Evolutionary conservation across 2,113 vertebrate genomes (phyloP), one percentile per base, ranked within the genome.

Genomic region (Loxodonta africana): DNA sequence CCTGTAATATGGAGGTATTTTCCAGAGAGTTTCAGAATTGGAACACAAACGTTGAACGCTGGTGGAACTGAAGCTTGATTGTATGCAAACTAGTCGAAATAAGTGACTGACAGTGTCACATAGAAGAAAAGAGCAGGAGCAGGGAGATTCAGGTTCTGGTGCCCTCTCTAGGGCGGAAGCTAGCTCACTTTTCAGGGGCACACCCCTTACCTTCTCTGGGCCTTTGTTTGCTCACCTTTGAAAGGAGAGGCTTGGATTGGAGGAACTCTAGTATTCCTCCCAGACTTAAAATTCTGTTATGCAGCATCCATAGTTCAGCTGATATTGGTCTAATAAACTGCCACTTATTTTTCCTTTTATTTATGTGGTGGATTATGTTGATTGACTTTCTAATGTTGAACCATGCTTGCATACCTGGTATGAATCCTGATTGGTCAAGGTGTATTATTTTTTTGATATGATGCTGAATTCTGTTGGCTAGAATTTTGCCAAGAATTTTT

Each of bases 11-110:
- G 26, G 3, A 84, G 30, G 18, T 26, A 8, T 51, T 48, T 96
- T 94, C 93, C 51, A 92, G 62, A 28, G 60, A n/a, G n/a, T 53
- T 10, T 63, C 87, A 85, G 37, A 44, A 4, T 25, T 95, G 83
- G 57, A 73, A 88, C 63, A 67, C 53, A 88, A 88, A 48, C 57
- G 53, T 12, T 73, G 57, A 57, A 8, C 62, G 73, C 21, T 44
- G 63, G 20, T 37, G 15, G 53, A 48, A 76, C 37, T 73, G 44
- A 69, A 33, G 14, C 23, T 77, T 76, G 10, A n/a, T 37, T 53
- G 2, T 73, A 4, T 14, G 53, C 46, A 33, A 18, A 37, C 60
- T 60, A 71, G 53, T 74, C 48, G 78, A 95, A 91, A 15, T 51
- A 3, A 41, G 33, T 63, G 73, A 62, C 57, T 8, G 3, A 53